Evolutionary conservation across 2,797 vertebrate genomes (phyloP), one percentile per base, ranked within the genome.

Genomic region (Antrozous pallidus): DNA sequence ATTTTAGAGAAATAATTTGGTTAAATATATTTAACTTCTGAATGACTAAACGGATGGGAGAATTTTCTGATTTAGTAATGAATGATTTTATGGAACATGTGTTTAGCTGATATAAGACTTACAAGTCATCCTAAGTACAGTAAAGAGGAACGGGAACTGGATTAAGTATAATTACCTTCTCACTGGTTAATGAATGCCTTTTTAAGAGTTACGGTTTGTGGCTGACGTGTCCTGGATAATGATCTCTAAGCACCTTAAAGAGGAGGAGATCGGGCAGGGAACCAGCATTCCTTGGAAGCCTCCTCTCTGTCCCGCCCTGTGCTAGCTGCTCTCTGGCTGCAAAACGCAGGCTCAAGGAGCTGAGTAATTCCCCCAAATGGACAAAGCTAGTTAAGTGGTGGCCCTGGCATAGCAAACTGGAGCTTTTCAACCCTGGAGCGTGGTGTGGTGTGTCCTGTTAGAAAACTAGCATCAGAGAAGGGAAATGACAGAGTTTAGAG

Each of bases 101-200:
- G 24, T 92, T 79, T 63, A 84, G 40, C 75, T 85, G 38, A 67
- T 40, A 82, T 12, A n/a, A 84, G 73, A 86, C 91, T 90, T 87
- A 47, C 20, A 89, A 70, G 78, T 51, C 51, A 82, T 69, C 49
- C 6, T 82, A 80, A 67, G 49, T n/a, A 58, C 6, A n/a, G 8
- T 78, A n/a, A 51, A 78, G 61, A 84, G 38, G 13, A 63, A 91
- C 45, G 56, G 36, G 28, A 78, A 71, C n/a, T 77, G 12, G 8
- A 82, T 49, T 58, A 85, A 78, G 63, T 51, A 31, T 51, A 74
- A 65, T 75, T 79, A 87, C 69, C 40, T 90, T 81, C 56, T 75
- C 36, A 42, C 42, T 69, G 42, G 65, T 38, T 90, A 74, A 65
- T 36, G 38, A 92, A 42, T 22, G 26, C 31, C 54, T 93, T 49